phyloP scores from a whole-genome alignment of 1,140 invertebrate genomes.

The Mercenaria mercenaria region DNA sequence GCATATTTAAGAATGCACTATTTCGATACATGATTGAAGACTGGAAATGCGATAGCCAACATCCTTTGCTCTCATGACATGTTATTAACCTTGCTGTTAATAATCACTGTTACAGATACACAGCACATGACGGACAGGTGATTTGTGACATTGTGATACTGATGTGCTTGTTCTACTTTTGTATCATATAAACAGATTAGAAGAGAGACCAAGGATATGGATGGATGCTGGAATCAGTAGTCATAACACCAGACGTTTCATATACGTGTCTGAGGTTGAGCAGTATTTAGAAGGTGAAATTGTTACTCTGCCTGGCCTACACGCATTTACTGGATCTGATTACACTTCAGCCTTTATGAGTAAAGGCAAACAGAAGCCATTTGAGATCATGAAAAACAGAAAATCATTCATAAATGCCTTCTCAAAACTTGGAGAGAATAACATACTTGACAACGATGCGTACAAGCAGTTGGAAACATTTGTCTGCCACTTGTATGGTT shows the following conservation, averaged over 20 bases:
- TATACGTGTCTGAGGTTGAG: neutral
- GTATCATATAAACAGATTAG: neutral
- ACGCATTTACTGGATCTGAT: neutral
- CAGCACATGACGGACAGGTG: neutral
- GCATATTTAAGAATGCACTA: conserved; percentile 35
- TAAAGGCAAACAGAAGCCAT: neutral
- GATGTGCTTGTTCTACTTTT: neutral
- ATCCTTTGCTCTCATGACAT: neutral
- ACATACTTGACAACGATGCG: neutral
- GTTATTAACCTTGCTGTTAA: conserved; percentile 18
- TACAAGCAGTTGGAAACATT: neutral
- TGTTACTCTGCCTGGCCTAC: neutral
- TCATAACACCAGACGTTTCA: neutral
- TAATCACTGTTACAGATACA: neutral
- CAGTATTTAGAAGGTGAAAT: neutral
- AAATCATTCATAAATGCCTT: neutral
- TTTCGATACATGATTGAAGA: conserved; percentile 18
- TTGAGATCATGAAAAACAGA: neutral
- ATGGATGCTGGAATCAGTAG: neutral
- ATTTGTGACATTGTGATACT: neutral
- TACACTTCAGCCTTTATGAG: neutral
- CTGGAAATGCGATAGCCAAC: neutral
- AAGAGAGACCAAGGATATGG: neutral
- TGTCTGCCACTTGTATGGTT: neutral
- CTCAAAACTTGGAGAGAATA: neutral